Evolutionary conservation across 37 sponge, comb jelly and placozoan species (phyloP).

Genomic region (Diacarnus erythraeanus): DNA sequence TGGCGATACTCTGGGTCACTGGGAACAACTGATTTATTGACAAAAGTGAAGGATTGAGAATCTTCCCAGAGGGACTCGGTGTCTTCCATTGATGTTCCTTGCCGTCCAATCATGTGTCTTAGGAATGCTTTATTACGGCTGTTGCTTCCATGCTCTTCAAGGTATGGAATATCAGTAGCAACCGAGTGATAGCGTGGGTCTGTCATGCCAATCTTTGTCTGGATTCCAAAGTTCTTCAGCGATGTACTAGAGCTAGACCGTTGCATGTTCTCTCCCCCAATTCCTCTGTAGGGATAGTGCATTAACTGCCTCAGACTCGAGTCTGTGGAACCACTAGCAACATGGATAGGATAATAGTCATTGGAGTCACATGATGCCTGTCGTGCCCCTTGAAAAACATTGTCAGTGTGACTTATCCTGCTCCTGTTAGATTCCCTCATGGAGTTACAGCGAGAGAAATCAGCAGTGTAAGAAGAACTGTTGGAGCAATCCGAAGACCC

Average conservation of each 20-base stretch:
- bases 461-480: conserved; percentile 24
- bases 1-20: conserved; percentile 77
- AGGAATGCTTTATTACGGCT: background rate
- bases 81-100: conserved; percentile 4
- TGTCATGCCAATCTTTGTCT: conserved; percentile 6
- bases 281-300: background rate
- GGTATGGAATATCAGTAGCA: conserved; percentile 20
- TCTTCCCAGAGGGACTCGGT: conserved; percentile 58
- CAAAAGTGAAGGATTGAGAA: conserved; percentile 40
- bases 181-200: conserved; percentile 52
- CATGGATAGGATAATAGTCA: conserved; percentile 28
- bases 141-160: conserved; percentile 8
- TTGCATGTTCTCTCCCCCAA: conserved; percentile 16
- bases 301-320: conserved; percentile 38
- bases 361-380: conserved; percentile 53
- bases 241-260: conserved; percentile 58
- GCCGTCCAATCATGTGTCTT: background rate
- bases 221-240: conserved; percentile 33
- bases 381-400: conserved; percentile 14
- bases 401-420: conserved; percentile 30
- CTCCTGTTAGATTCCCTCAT: conserved; percentile 51
- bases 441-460: conserved; percentile 52
- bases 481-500: conserved; percentile 70
- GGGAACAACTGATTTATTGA: conserved; percentile 56
- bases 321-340: conserved; percentile 25